Base-by-base conservation (phyloP, 2,113 vertebrate genomes). In the Quiscalus mexicanus region DNA sequence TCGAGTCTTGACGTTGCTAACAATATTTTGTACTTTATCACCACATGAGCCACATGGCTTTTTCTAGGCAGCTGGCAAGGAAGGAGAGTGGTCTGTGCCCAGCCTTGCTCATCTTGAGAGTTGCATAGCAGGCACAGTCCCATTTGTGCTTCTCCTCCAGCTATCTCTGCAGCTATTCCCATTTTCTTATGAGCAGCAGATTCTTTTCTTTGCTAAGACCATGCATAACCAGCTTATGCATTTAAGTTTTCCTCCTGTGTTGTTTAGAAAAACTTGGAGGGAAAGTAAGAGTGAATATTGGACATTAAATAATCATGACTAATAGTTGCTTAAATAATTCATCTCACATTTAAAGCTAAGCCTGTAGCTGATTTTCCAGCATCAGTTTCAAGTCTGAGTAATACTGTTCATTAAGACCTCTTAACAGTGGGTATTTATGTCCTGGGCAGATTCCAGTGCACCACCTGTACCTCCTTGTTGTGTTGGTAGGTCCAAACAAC, bases 221-320 rank as follows among this genome's bases (percentile, higher is more conserved):
- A 16, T 86, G 37, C 30, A 21, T 84, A 87, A 47, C 16, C 25
- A 71, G 25, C n/a, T 89, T 62, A 39, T 52, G 41, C 41, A 49
- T 87, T 94, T 87, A 60, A 27, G 47, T 81, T 86, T 89, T 74
- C 28, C 30, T 92, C 31, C 28, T 65, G 6, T 62, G 28, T 41
- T 75, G 25, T 60, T 50, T 45, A 85, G 30, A 80, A 90, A 88
- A 90, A 39, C 22, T 25, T 84, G 37, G 30, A 80, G 49, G 35
- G 39, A 55, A 81, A 59, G 47, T 39, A 47, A 39, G 27, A 82
- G 21, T 21, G 24, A 56, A 76, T 87, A 37, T 78, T 17, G 5
- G 23, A 53, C 9, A 45, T 39, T 25, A 85, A 91, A 41, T 76
- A 83, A 33, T 68, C 0, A 0, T 84, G 39, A 81, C n/a, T 56